Evolutionary conservation across 2,113 vertebrate genomes (phyloP).

Genomic region (Collichthys lucidus): DNA sequence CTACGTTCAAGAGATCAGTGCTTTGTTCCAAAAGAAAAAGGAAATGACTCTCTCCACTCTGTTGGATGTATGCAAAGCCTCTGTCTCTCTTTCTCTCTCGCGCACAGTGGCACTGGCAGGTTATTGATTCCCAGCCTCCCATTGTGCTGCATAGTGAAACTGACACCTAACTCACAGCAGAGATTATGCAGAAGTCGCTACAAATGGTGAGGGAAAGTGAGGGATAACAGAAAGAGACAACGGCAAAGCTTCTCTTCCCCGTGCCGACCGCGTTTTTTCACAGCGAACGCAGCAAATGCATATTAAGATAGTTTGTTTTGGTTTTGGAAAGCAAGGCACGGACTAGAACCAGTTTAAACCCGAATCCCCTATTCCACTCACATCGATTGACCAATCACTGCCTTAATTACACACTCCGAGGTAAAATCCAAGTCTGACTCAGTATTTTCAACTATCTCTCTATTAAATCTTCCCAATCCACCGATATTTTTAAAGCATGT

Average conservation of each 20-base stretch:
- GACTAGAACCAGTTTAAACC: not conserved
- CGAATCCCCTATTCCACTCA: not conserved
- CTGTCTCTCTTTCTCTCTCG: constrained; percentile 30
- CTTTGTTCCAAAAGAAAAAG: constrained; percentile 67
- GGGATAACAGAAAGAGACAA: constrained; percentile 52
- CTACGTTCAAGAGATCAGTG: constrained; percentile 59
- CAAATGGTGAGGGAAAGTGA: constrained; percentile 42
- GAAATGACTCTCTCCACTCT: constrained; percentile 67
- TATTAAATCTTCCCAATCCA: not conserved
- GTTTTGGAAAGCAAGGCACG: constrained; percentile 10
- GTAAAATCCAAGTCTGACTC: not conserved
- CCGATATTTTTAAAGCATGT: not conserved
- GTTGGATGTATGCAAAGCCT: constrained; percentile 70
- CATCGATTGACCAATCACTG: not conserved
- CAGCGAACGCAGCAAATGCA: constrained; percentile 18
- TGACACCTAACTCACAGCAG: constrained; percentile 65
- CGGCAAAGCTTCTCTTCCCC: constrained; percentile 12
- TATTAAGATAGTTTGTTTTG: constrained; percentile 31
- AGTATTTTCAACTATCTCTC: not conserved
- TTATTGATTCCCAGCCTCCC: constrained; percentile 75
- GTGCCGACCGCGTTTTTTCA: not conserved
- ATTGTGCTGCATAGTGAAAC: constrained; percentile 62
- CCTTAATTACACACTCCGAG: not conserved
- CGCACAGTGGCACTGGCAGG: constrained; percentile 40
- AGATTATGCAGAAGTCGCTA: constrained; percentile 66